A percentile compares a stretch with the other conserved stretches of the same genome.
These are phyloP conservation scores for Cherax quadricarinatus DNA, from an alignment of 1,140 invertebrate species.

Conservation along the genomic window DNA sequence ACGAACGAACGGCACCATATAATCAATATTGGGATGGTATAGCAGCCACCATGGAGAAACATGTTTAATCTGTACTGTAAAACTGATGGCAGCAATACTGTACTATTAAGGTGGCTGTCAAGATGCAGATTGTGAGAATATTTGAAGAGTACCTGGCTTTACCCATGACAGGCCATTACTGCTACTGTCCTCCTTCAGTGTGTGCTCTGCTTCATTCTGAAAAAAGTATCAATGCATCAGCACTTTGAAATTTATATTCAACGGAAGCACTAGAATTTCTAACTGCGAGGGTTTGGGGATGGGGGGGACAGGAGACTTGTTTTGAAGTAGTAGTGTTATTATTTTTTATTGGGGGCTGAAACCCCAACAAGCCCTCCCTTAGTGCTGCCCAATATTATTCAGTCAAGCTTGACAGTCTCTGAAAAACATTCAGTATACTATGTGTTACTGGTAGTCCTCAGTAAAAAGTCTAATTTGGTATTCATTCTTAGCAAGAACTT, in stretches of 20 bases:
- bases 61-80: not conserved
- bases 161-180: conserved; percentile 71
- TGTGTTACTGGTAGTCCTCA: too few species aligned
- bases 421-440: too few species aligned
- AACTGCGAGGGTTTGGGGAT: too few species aligned
- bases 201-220: conserved; percentile 39
- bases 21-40: not conserved
- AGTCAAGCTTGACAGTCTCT: too few species aligned
- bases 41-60: not conserved
- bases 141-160: conserved; percentile 70
- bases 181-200: conserved; percentile 47
- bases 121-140: conserved; percentile 67
- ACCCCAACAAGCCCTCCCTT: too few species aligned
- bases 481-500: too few species aligned
- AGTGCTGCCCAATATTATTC: too few species aligned
- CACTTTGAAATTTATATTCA: not conserved
- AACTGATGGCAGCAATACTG: not conserved
- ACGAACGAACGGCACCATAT: not conserved
- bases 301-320: too few species aligned
- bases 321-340: too few species aligned
- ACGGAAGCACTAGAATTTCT: too few species aligned
- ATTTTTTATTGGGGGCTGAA: too few species aligned
- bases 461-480: too few species aligned
- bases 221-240: not conserved
- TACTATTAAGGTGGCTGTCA: conserved; percentile 44